Percentiles rank a stretch among this genome's conserved stretches.
These are phyloP conservation scores for Thaleichthys pacificus DNA, from an alignment of 2,797 vertebrate species.

Conservation along the genomic window DNA sequence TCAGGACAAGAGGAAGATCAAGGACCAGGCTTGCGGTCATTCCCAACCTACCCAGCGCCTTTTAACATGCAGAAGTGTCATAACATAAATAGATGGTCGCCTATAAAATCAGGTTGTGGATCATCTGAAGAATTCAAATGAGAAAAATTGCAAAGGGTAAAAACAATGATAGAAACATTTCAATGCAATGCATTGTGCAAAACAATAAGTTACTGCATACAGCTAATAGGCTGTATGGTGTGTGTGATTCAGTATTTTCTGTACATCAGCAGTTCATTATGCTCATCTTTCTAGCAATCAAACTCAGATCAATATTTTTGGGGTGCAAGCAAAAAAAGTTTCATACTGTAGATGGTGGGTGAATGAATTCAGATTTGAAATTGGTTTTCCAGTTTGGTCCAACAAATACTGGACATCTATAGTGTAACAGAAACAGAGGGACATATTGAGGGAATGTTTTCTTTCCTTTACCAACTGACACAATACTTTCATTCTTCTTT, in stretches of 20 bases:
- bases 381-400: constrained; percentile 23
- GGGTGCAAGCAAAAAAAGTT: constrained; percentile 14
- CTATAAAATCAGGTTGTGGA: not conserved
- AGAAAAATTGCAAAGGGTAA: not conserved
- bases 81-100: no score
- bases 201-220: not conserved
- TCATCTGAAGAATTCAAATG: not conserved
- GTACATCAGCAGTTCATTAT: constrained; percentile 23
- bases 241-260: constrained; percentile 12
- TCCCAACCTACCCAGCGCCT: not conserved
- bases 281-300: constrained; percentile 24
- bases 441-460: not conserved
- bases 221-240: not conserved
- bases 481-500: no score
- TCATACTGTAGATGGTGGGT: constrained; percentile 10
- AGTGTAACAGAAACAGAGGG: not conserved
- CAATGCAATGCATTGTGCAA: not conserved
- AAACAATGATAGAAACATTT: not conserved
- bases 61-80: not conserved
- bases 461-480: no score
- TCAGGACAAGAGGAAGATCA: constrained; percentile 3
- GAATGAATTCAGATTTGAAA: constrained; percentile 20
- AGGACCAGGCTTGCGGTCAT: constrained; percentile 2
- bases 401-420: constrained; percentile 1
- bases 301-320: constrained; percentile 20